Evolutionary conservation across 2,797 vertebrate species (phyloP), one percentile per base, ranked within the genome.

Genomic region (Ceryle rudis): DNA sequence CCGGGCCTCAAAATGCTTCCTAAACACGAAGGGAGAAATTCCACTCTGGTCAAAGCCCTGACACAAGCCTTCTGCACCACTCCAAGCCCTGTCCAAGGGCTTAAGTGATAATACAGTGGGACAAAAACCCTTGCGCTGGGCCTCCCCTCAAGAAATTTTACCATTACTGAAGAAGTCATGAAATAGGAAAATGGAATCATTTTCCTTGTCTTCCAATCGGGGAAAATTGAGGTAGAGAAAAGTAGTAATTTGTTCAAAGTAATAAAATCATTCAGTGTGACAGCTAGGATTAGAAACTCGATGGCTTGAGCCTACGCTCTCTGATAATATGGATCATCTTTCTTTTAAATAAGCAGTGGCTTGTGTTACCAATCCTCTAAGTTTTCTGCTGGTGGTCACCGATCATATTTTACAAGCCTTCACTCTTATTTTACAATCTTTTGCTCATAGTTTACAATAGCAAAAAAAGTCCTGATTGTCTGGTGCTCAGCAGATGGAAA

Each of bases 21-120:
- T 95, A 95, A 90, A 95, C 86, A 93, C 6, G 73, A 82, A 86
- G 41, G 89, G 90, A 90, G 81, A 89, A 96, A 95, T 96, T 97
- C 94, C 95, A 79, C 64, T 61, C 95, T 96, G 95, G 96, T 95
- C 95, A 96, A 90, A 96, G 94, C 90, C 91, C 94, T 90, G 91
- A 94, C 96, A 93, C 71, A 37, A 95, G 81, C 79, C 55, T 91
- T 58, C 85, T 94, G 87, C 66, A 41, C 65, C 2, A n/a, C 81
- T 89, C 78, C 89, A 67, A 89, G 52, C 29, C 69, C 69, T 1
- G 1, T 79, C 66, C 73, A 60, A 52, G 44, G 47, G 1, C 61
- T 82, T 66, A n/a, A 82, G 78, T 15, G 80, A 58, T 52, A 58
- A 62, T 67, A n/a, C 62, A 80, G 14, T 6, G 47, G 71, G 71